Evolutionary conservation across 2,888 invertebrate species (phyloP).

Genomic region (Macrosiphum euphorbiae): DNA sequence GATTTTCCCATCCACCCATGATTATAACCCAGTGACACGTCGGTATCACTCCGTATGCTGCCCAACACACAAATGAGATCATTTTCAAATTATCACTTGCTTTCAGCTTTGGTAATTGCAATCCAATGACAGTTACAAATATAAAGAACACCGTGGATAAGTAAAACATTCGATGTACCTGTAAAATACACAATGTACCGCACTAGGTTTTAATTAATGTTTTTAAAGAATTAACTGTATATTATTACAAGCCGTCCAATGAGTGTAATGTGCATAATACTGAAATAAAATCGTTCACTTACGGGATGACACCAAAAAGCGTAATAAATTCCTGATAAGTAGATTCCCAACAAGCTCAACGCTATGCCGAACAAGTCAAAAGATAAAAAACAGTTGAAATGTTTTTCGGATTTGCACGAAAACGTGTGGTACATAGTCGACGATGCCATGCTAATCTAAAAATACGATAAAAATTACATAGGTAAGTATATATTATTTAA

Average conservation of each 20-base stretch:
- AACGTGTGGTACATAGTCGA: conserved; percentile 96
- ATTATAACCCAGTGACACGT: conserved; percentile 91
- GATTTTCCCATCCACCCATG: conserved; percentile 89
- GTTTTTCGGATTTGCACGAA: conserved; percentile 89
- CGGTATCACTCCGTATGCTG: conserved; percentile 90
- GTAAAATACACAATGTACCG: not conserved
- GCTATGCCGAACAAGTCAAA: conserved; percentile 95
- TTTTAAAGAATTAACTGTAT: not conserved
- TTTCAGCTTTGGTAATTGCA: conserved; percentile 82
- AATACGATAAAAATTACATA: not conserved
- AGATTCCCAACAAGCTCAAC: conserved; percentile 91
- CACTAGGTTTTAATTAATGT: not conserved
- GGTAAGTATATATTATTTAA: not conserved
- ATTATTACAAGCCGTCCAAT: not conserved
- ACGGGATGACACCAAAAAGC: conserved; percentile 96
- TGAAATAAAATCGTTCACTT: conserved; percentile 69
- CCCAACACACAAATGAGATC: conserved; percentile 87
- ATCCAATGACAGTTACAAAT: conserved; percentile 83
- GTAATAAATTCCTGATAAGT: conserved; percentile 95
- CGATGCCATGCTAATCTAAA: conserved; percentile 90
- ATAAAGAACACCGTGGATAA: conserved; percentile 85
- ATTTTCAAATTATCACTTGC: conserved; percentile 82
- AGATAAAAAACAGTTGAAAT: conserved; percentile 87
- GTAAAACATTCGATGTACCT: conserved; percentile 76
- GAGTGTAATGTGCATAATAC: not conserved